phyloP scores from a whole-genome alignment of 2,888 invertebrate species.

The Chloroclysta siterata region DNA sequence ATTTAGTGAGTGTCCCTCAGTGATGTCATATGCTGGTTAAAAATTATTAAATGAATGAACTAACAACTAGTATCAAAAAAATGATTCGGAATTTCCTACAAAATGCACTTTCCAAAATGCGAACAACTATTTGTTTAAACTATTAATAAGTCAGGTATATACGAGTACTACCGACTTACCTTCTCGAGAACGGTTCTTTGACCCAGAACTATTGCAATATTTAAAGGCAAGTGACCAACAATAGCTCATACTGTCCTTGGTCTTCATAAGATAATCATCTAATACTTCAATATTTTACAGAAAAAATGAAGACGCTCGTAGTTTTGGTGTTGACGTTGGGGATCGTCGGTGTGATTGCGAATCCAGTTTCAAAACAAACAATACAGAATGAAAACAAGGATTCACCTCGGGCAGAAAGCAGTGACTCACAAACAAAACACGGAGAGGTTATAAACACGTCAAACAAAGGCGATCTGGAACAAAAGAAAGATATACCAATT shows the following conservation, averaged over 20 bases:
- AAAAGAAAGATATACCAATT: slow-evolving; percentile 49
- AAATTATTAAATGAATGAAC: too few relatives aligned
- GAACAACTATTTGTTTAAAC: slow-evolving; percentile 34
- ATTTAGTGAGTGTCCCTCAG: not conserved
- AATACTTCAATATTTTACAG: slow-evolving; percentile 54
- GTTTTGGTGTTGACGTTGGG: slow-evolving; percentile 58
- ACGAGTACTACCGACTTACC: not conserved
- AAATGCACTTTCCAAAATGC: slow-evolving; percentile 36
- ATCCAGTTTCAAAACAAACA: slow-evolving; percentile 55
- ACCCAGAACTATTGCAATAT: slow-evolving; percentile 65
- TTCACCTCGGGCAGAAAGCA: slow-evolving; percentile 45
- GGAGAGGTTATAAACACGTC: slow-evolving; percentile 44
- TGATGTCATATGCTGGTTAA: not conserved
- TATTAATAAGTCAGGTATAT: slow-evolving; percentile 30
- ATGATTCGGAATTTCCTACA: not conserved
- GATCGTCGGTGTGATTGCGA: slow-evolving; percentile 54
- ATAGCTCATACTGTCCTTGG: slow-evolving; percentile 40
- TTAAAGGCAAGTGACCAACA: slow-evolving; percentile 50
- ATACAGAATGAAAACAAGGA: slow-evolving; percentile 47
- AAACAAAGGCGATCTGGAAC: slow-evolving; percentile 52
- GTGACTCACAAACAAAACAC: slow-evolving; percentile 54
- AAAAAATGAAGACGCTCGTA: slow-evolving; percentile 65
- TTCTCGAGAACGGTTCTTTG: slow-evolving; percentile 57
- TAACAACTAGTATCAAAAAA: not conserved
- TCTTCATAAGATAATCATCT: slow-evolving; percentile 28